phyloP scores from a whole-genome alignment of 2,797 vertebrate species.

The Brachyalestes nurse region DNA sequence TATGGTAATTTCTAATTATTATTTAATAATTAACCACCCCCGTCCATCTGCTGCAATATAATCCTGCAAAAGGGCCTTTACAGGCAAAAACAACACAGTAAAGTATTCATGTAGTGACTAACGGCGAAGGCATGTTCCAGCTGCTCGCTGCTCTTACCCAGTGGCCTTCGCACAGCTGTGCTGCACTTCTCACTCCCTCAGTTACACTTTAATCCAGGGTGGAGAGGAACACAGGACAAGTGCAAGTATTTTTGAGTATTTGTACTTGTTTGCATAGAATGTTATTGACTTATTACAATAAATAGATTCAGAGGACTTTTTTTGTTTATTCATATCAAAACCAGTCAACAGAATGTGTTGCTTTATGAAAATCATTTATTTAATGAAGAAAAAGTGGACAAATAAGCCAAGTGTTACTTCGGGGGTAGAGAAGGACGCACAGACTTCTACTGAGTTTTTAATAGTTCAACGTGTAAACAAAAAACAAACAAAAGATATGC shows the following conservation, averaged over 20 bases:
- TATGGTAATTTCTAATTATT: background rate
- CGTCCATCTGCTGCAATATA: background rate
- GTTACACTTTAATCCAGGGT: slow-evolving; percentile 9
- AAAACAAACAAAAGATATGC: too few relatives aligned
- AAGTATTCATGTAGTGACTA: slow-evolving; percentile 40
- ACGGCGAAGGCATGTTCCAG: slow-evolving; percentile 39
- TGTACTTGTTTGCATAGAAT: too few relatives aligned
- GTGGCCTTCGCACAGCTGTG: slow-evolving; percentile 30
- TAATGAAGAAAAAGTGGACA: too few relatives aligned
- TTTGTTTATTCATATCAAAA: too few relatives aligned
- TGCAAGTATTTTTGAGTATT: background rate
- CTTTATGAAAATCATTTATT: too few relatives aligned
- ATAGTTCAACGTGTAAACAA: too few relatives aligned
- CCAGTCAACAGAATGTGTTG: too few relatives aligned
- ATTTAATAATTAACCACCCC: background rate
- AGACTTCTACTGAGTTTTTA: too few relatives aligned
- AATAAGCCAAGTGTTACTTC: too few relatives aligned
- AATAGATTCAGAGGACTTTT: too few relatives aligned
- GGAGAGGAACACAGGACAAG: slow-evolving; percentile 10
- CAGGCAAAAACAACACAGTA: slow-evolving; percentile 11
- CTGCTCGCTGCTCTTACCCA: slow-evolving; percentile 27
- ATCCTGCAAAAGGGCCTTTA: slow-evolving; percentile 25
- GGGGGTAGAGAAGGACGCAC: too few relatives aligned
- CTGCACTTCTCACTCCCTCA: slow-evolving; percentile 5
- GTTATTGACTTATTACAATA: too few relatives aligned